phyloP scores from a whole-genome alignment of 2,797 vertebrate genomes.

The Bradypus variegatus region DNA sequence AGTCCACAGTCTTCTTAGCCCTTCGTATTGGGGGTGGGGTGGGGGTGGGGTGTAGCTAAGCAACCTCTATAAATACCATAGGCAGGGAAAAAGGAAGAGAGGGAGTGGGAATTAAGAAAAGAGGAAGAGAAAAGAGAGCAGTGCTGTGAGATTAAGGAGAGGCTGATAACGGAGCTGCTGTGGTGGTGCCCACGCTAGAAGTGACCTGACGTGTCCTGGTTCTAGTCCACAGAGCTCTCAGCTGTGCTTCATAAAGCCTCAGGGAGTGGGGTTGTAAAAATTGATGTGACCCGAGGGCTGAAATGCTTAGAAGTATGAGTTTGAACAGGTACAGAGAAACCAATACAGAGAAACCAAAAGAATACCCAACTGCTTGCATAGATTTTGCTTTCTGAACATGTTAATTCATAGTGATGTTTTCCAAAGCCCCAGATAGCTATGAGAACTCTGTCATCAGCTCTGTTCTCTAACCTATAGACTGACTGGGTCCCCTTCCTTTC shows the following conservation, averaged over 20 bases:
- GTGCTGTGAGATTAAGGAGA: background rate
- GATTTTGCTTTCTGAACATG: constrained; percentile 20
- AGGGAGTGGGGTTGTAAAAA: background rate
- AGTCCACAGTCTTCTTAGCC: constrained; percentile 2
- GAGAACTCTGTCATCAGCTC: constrained; percentile 8
- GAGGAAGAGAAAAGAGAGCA: background rate
- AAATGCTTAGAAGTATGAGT: constrained; percentile 1
- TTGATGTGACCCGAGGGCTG: background rate
- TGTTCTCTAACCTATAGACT: constrained; percentile 31
- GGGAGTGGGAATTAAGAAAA: background rate
- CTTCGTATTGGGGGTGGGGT: background rate
- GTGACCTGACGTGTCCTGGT: background rate
- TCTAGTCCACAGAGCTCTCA: background rate
- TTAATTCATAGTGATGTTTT: constrained; percentile 23
- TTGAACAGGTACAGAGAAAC: background rate
- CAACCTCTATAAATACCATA: background rate
- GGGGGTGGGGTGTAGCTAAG: background rate
- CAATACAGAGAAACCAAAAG: background rate
- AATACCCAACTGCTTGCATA: background rate
- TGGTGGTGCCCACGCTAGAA: background rate
- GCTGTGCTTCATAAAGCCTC: background rate
- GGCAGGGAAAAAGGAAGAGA: background rate
- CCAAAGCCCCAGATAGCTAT: background rate
- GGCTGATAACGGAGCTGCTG: background rate
- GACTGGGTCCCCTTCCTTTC: constrained; percentile 45